Conservation (phyloP, 2,888 invertebrate species). For the Antheraea yamamai region DNA sequence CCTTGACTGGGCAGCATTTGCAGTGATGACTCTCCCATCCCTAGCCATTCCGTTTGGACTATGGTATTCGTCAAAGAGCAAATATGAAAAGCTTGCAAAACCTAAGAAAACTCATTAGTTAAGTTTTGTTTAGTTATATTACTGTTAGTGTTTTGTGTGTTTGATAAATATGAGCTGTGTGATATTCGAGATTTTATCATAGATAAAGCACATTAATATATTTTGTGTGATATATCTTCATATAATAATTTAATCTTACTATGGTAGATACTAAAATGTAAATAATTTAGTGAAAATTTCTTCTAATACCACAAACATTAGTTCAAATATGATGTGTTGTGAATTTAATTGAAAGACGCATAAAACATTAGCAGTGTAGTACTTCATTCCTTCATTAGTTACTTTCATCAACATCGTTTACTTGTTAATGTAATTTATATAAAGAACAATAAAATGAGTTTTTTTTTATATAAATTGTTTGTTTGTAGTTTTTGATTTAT, state of each 20-base stretch:
- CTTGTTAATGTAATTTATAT: slow-evolving; percentile 71
- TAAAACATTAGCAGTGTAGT: slow-evolving; percentile 13
- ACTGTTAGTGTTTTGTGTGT: slow-evolving; percentile 53
- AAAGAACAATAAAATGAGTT: slow-evolving; percentile 65
- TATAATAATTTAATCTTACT: background rate
- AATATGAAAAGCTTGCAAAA: slow-evolving; percentile 92
- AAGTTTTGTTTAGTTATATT: slow-evolving; percentile 42
- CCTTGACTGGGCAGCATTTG: slow-evolving; percentile 98
- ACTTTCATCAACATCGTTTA: slow-evolving; percentile 50
- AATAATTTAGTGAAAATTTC: background rate
- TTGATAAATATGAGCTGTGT: background rate
- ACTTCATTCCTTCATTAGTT: slow-evolving; percentile 42
- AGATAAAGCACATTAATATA: background rate
- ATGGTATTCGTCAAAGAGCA: slow-evolving; percentile 97
- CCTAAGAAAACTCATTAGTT: slow-evolving; percentile 84
- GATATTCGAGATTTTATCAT: background rate
- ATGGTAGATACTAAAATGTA: background rate
- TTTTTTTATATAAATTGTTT: slow-evolving; percentile 38
- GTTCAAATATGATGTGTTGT: background rate
- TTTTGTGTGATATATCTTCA: background rate
- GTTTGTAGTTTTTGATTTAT: slow-evolving; percentile 3
- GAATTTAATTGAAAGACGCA: slow-evolving; percentile 1
- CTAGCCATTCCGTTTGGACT: slow-evolving; percentile 95
- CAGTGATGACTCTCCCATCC: slow-evolving; percentile 97
- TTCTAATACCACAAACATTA: background rate